These are phyloP conservation scores for Caranx melampygus DNA, from an alignment of 2,113 vertebrate species.

Conservation along the genomic window DNA sequence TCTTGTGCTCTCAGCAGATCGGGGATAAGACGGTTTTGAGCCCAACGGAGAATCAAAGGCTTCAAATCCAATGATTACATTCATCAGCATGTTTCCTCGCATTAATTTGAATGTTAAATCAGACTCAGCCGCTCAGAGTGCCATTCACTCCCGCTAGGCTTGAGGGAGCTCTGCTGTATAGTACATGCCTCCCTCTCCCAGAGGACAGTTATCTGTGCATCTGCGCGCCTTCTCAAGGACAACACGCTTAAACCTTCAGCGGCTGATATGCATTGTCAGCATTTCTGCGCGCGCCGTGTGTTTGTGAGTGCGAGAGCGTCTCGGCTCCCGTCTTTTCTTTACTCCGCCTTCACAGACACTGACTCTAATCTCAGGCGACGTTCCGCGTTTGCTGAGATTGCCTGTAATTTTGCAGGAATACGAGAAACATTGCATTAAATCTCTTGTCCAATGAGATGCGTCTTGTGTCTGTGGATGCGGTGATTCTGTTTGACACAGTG, in stretches of 20 bases:
- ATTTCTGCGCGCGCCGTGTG: slow-evolving; percentile 7
- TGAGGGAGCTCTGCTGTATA: slow-evolving; percentile 30
- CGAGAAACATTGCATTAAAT: neutral
- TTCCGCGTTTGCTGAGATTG: neutral
- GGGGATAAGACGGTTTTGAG: slow-evolving; percentile 6
- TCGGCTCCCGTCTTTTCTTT: neutral
- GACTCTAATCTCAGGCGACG: neutral
- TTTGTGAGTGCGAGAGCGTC: slow-evolving; percentile 10
- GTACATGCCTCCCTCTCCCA: slow-evolving; percentile 4
- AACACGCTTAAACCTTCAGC: slow-evolving; percentile 27
- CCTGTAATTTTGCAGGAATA: neutral
- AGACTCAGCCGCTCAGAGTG: neutral
- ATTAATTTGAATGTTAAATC: slow-evolving; percentile 49
- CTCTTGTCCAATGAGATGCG: neutral
- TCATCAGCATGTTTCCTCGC: slow-evolving; percentile 23
- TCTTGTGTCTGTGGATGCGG: neutral
- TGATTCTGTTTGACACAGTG: neutral
- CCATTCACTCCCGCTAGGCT: neutral
- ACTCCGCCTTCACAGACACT: neutral
- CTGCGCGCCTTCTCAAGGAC: slow-evolving; percentile 58
- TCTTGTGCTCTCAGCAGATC: slow-evolving; percentile 2
- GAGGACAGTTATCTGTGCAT: slow-evolving; percentile 43
- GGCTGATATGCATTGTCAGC: slow-evolving; percentile 62
- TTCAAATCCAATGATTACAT: slow-evolving; percentile 10
- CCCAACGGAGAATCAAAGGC: slow-evolving; percentile 11